phyloP scores from a whole-genome alignment of 2,797 vertebrate genomes.

The Xiphorhynchus erythropygius region DNA sequence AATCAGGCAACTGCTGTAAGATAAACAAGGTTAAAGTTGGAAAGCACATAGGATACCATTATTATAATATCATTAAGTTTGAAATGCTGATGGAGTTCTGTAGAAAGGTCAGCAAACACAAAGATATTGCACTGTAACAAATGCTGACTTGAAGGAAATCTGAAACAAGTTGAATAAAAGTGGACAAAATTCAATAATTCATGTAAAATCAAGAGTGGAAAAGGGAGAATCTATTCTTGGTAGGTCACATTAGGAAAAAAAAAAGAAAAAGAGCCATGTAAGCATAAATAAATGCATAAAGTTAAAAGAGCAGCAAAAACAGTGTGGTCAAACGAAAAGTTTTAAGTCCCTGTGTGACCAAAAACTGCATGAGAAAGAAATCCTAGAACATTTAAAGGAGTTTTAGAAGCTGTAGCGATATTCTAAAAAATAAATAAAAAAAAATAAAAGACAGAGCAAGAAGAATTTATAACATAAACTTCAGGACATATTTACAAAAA shows the following conservation, averaged over 20 bases:
- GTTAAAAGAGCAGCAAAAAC: neutral
- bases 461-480: neutral
- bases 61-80: conserved; percentile 49
- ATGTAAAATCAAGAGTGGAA: conserved; percentile 41
- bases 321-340: neutral
- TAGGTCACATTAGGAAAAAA: neutral
- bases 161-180: conserved; percentile 45
- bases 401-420: neutral
- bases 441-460: neutral
- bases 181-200: conserved; percentile 55
- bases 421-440: neutral
- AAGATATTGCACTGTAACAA: conserved; percentile 47
- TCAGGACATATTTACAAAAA: neutral
- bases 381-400: neutral
- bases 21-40: conserved; percentile 47
- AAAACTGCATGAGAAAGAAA: neutral
- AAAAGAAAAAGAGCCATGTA: neutral
- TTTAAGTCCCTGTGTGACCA: neutral
- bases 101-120: conserved; percentile 40
- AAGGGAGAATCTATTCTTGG: conserved; percentile 16
- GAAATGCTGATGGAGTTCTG: conserved; percentile 40
- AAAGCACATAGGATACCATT: neutral
- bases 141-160: conserved; percentile 49
- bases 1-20: neutral
- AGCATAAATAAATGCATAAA: conserved; percentile 41